Conservation (phyloP, 1,140 invertebrate genomes). For the Pachypeltis micranthus region DNA sequence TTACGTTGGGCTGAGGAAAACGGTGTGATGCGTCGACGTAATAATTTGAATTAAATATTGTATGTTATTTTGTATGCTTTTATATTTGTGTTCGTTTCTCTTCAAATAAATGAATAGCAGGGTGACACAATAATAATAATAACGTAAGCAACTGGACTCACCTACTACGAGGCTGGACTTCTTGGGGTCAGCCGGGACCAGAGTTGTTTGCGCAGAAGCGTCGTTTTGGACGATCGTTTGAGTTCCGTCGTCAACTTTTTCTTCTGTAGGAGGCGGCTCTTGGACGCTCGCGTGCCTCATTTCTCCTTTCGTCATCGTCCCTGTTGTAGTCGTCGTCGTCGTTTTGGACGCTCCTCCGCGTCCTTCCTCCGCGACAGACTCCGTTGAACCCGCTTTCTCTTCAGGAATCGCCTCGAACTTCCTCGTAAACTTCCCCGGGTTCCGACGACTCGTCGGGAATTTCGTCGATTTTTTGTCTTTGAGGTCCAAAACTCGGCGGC, state of each 20-base stretch:
- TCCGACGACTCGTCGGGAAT: not conserved
- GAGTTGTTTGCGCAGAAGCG: no score
- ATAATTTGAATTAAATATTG: no score
- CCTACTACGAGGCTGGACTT: no score
- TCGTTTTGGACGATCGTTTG: not conserved
- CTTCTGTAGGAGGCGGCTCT: not conserved
- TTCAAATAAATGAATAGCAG: no score
- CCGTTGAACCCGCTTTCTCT: conserved; percentile 23
- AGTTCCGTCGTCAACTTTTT: conserved; percentile 3
- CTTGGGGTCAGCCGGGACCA: no score
- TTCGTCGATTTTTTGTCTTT: conserved; percentile 7
- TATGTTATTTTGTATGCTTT: no score
- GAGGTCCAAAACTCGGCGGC: no score
- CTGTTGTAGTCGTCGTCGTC: conserved; percentile 13
- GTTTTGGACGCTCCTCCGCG: conserved; percentile 9
- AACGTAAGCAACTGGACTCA: no score
- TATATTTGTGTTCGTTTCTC: no score
- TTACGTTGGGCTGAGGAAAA: no score
- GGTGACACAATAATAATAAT: no score
- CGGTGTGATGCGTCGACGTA: no score
- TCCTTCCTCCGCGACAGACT: conserved; percentile 14
- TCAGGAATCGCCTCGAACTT: conserved; percentile 29
- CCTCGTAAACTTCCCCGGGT: not conserved
- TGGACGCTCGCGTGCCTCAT: conserved; percentile 12
- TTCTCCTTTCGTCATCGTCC: conserved; percentile 10